A percentile compares a stretch with the other conserved stretches of the same genome.
Evolutionary conservation across 1,140 invertebrate species (phyloP).

Genomic region (Amyelois transitella): DNA sequence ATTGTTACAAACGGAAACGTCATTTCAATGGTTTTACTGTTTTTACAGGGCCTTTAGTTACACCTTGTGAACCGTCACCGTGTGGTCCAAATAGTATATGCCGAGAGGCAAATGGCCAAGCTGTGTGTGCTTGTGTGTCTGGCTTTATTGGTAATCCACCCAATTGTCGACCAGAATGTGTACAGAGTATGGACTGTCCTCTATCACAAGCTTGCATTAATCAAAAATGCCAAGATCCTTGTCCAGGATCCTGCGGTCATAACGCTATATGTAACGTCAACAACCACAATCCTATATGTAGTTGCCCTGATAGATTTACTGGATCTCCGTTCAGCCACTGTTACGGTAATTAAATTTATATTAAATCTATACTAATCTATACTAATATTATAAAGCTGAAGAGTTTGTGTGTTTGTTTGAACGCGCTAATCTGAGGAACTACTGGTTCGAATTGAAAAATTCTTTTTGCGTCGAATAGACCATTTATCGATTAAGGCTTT

Average conservation of each 20-base stretch:
- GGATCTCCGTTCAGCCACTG: slow-evolving; percentile 85
- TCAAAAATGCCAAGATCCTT: slow-evolving; percentile 85
- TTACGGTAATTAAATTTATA: slow-evolving; percentile 63
- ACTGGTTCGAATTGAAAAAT: no score
- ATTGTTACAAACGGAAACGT: no score
- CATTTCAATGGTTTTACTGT: no score
- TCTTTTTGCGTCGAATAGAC: no score
- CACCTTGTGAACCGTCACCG: slow-evolving; percentile 81
- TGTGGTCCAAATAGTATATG: slow-evolving; percentile 86
- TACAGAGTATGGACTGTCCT: slow-evolving; percentile 82
- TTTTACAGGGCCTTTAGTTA: slow-evolving; percentile 39
- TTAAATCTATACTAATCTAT: not conserved
- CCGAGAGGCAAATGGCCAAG: slow-evolving; percentile 77
- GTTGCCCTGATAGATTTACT: slow-evolving; percentile 80
- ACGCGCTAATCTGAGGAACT: no score
- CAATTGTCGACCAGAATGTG: slow-evolving; percentile 83
- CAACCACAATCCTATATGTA: slow-evolving; percentile 86
- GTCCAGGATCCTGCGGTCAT: slow-evolving; percentile 83
- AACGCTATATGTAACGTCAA: slow-evolving; percentile 81
- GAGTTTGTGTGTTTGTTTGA: no score
- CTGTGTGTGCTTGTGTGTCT: slow-evolving; percentile 80
- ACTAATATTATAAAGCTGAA: not conserved
- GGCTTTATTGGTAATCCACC: slow-evolving; percentile 82
- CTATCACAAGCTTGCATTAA: slow-evolving; percentile 81
- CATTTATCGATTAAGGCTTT: no score